These are phyloP conservation scores for Leptodactylus fuscus DNA, from an alignment of 2,113 vertebrate species.

Conservation along the genomic window DNA sequence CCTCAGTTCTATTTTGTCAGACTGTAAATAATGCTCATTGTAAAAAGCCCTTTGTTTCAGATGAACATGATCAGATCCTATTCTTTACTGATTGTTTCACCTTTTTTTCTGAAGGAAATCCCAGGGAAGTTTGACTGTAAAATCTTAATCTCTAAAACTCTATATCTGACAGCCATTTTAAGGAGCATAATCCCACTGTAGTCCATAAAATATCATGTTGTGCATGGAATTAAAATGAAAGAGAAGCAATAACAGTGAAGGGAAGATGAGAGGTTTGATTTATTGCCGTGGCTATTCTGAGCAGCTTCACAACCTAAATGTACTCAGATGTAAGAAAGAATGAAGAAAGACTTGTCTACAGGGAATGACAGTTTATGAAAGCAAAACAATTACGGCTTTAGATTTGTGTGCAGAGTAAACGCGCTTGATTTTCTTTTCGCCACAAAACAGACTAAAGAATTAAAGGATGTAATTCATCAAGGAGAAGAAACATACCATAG, in stretches of 20 bases:
- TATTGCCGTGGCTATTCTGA: slow-evolving; percentile 51
- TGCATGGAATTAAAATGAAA: slow-evolving; percentile 54
- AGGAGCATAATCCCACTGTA: slow-evolving; percentile 35
- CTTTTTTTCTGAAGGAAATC: slow-evolving; percentile 19
- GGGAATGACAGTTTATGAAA: slow-evolving; percentile 53
- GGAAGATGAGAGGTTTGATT: slow-evolving; percentile 54
- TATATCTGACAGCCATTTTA: slow-evolving; percentile 37
- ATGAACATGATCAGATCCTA: slow-evolving; percentile 15
- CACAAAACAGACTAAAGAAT: slow-evolving; percentile 45
- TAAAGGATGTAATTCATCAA: slow-evolving; percentile 38
- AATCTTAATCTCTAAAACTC: slow-evolving; percentile 20
- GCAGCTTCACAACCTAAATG: slow-evolving; percentile 50
- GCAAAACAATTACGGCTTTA: slow-evolving; percentile 41
- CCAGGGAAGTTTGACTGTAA: slow-evolving; percentile 3
- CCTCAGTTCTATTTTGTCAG: too few species aligned
- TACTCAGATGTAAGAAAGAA: slow-evolving; percentile 43
- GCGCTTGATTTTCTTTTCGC: not conserved
- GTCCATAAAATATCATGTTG: slow-evolving; percentile 50
- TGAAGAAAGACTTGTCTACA: slow-evolving; percentile 54
- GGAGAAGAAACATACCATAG: slow-evolving; percentile 28
- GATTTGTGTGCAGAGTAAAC: slow-evolving; percentile 38
- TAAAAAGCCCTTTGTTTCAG: not conserved
- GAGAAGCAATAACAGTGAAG: slow-evolving; percentile 41
- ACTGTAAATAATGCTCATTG: too few species aligned
- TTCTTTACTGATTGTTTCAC: slow-evolving; percentile 21